Conservation (phyloP, 2,113 vertebrate species). For the Octodon degus region DNA sequence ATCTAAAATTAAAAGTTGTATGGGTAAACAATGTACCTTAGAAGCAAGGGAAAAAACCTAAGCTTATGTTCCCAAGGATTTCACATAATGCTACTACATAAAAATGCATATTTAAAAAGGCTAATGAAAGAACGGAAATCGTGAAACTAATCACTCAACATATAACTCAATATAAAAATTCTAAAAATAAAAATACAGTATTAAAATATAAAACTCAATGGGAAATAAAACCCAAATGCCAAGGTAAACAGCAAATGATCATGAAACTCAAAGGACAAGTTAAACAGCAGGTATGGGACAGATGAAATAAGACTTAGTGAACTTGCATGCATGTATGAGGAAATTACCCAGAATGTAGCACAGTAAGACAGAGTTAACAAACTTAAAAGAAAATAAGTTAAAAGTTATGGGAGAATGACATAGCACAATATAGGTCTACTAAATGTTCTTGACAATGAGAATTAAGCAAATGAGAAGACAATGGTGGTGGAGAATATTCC, state of each 20-base stretch:
- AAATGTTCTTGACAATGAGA: background rate
- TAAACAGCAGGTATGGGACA: background rate
- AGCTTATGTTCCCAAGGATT: background rate
- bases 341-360: background rate
- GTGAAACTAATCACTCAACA: background rate
- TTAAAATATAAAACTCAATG: background rate
- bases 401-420: background rate
- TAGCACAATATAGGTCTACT: background rate
- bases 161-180: background rate
- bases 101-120: constrained; percentile 1
- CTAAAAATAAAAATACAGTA: constrained; percentile 16
- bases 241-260: background rate
- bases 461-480: constrained; percentile 11
- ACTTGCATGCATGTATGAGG: background rate
- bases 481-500: background rate
- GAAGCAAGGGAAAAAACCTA: background rate
- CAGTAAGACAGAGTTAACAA: background rate
- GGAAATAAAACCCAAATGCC: constrained; percentile 11
- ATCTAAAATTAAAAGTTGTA: constrained; percentile 23
- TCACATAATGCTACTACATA: background rate
- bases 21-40: background rate
- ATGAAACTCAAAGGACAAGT: background rate
- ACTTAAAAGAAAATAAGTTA: constrained; percentile 21
- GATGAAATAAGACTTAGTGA: constrained; percentile 25
- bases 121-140: background rate